Percentiles rank a stretch among this genome's conserved stretches.
Conservation (phyloP, 2,888 invertebrate species). For the Agrotis puta region DNA sequence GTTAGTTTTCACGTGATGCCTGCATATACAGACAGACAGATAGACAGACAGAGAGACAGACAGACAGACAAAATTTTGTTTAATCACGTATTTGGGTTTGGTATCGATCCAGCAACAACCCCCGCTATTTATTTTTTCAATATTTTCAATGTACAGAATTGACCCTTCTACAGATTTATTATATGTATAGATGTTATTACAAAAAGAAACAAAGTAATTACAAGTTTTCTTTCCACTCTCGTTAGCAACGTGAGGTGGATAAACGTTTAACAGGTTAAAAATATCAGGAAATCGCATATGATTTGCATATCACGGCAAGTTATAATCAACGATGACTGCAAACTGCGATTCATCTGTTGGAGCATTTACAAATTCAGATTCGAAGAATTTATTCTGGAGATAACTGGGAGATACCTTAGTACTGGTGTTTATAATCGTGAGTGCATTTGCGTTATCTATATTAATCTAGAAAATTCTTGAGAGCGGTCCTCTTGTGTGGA, state of each 20-base stretch:
- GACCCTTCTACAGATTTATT: too few species aligned
- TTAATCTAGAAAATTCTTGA: conserved; percentile 52
- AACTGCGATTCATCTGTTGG: conserved; percentile 37
- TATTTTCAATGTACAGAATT: too few species aligned
- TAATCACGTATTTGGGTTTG: too few species aligned
- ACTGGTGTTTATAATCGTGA: conserved; percentile 39
- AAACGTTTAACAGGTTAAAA: conserved; percentile 50
- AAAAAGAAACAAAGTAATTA: not conserved
- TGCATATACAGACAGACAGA: too few species aligned
- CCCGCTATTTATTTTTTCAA: too few species aligned
- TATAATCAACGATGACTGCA: conserved; percentile 46
- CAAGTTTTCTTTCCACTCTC: not conserved
- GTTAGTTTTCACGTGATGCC: too few species aligned
- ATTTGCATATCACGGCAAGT: conserved; percentile 47
- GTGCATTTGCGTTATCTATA: conserved; percentile 44
- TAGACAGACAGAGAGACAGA: too few species aligned
- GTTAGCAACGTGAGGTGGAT: conserved; percentile 11
- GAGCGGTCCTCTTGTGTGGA: conserved; percentile 44
- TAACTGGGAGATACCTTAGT: conserved; percentile 25
- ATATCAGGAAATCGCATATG: conserved; percentile 41
- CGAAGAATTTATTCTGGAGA: conserved; percentile 42
- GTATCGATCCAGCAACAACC: too few species aligned
- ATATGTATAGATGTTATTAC: too few species aligned
- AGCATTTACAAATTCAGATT: conserved; percentile 40
- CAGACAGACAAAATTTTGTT: too few species aligned